Conservation (phyloP, 2,113 vertebrate species). For the Pteronura brasiliensis region DNA sequence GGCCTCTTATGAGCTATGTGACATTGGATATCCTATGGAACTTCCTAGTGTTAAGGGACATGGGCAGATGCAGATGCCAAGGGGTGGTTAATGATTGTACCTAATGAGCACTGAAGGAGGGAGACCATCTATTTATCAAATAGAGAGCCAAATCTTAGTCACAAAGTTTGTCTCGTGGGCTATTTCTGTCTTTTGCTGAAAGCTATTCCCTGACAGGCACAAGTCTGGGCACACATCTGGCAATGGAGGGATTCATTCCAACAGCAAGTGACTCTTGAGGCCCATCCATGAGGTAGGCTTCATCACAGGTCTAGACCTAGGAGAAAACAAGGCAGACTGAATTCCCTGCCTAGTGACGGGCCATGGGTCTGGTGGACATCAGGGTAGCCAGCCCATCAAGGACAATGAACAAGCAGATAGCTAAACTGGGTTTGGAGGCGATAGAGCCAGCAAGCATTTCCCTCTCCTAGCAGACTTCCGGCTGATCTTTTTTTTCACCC, state of each 20-base stretch:
- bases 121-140: background rate
- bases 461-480: background rate
- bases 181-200: background rate
- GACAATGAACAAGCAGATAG: background rate
- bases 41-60: background rate
- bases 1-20: background rate
- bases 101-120: background rate
- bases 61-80: background rate
- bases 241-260: too few species aligned
- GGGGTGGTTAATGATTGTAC: too few species aligned
- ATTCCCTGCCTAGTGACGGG: background rate
- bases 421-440: background rate
- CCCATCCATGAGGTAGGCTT: background rate
- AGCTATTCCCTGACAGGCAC: background rate
- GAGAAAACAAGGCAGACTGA: background rate
- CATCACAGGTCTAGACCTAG: too few species aligned
- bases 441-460: background rate
- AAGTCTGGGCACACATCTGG: too few species aligned
- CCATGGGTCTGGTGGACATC: background rate
- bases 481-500: background rate
- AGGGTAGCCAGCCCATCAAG: background rate
- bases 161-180: background rate
- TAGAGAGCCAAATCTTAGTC: background rate
- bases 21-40: background rate
- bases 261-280: too few species aligned